Base-by-base conservation (phyloP, 2,797 vertebrate species). In the Amblyopsis hoosieri region DNA sequence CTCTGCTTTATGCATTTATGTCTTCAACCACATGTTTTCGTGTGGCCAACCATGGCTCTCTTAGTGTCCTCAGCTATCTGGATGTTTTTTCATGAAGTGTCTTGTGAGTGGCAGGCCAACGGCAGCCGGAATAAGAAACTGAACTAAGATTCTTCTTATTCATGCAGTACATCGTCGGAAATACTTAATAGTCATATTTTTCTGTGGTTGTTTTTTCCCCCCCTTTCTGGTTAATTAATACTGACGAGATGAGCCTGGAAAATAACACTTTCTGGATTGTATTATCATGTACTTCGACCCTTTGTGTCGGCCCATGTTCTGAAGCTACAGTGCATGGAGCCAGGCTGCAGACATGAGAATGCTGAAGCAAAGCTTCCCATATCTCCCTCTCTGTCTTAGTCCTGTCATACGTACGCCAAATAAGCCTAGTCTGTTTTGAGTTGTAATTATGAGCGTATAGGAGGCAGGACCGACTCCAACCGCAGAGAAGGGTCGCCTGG, bases 171-270 rank as follows among this genome's bases (percentile, higher is more conserved):
- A 78, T 71, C 72, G 80, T 75, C 1, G 23, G 82, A 77, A 83
- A 88, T 89, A 89, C 78, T 85, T 75, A 55, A 60, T 68, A 70
- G 78, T 65, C 49, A 52, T 84, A 79, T 81, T 81, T 23, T 23
- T 23, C 23, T 23, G 23, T 23, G 3, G 23, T 23, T 23, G 23
- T 23, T 23, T 85, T 81, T 51, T 19, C 4, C 62, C 78, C 85
- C 71, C 42, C 48, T 2, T 19, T 23, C 19, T 23, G 19, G 19
- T 23, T 23, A 23, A 23, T 23, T 69, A 79, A 79, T 80, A 83
- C 84, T 57, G 81, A 85, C 85, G 76, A 85, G 87, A 84, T 82
- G 87, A 89, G 87, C 79, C 85, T 82, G 87, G 81, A 84, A 84
- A 72, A 69, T 78, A 76, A 79, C 80, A 66, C 78, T 79, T 88